These are phyloP conservation scores for Sphaeridia pumilis DNA, from an alignment of 2,888 invertebrate genomes.

Conservation along the genomic window DNA sequence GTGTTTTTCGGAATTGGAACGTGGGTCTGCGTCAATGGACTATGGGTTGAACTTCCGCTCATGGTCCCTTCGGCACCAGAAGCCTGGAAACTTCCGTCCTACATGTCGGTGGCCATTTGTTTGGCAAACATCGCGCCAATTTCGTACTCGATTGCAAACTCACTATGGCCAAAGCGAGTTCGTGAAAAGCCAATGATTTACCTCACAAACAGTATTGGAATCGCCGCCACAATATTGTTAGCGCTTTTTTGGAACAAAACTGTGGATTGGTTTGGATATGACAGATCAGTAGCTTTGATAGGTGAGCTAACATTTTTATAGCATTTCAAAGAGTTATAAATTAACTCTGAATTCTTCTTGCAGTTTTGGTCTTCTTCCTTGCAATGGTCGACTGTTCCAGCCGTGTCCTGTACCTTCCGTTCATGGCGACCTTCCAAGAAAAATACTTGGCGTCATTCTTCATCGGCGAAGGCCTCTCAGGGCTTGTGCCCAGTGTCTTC, in stretches of 20 bases:
- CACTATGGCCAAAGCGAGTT: conserved; percentile 36
- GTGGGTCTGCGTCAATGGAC: conserved; percentile 79
- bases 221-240: conserved; percentile 41
- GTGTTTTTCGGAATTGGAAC: conserved; percentile 67
- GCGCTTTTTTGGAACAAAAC: conserved; percentile 48
- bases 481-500: conserved; percentile 60
- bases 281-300: conserved; percentile 39
- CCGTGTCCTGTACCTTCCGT: conserved; percentile 75
- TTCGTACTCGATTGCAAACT: conserved; percentile 46
- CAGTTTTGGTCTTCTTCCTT: conserved; percentile 51
- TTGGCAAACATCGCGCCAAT: conserved; percentile 72
- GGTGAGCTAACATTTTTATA: conserved; percentile 13
- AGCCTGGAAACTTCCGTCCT: conserved; percentile 72
- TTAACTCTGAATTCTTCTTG: too few relatives aligned
- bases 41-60: conserved; percentile 79
- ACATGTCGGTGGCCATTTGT: conserved; percentile 67
- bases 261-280: conserved; percentile 43
- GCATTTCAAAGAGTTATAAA: too few relatives aligned
- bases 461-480: conserved; percentile 69
- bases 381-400: conserved; percentile 73
- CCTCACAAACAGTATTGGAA: conserved; percentile 41
- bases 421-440: conserved; percentile 57
- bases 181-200: conserved; percentile 42
- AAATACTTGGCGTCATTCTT: conserved; percentile 68
- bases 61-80: conserved; percentile 69